Percentiles rank a stretch among this genome's conserved stretches.
phyloP scores from a whole-genome alignment of 2,888 invertebrate genomes.

The Ceramica pisi region DNA sequence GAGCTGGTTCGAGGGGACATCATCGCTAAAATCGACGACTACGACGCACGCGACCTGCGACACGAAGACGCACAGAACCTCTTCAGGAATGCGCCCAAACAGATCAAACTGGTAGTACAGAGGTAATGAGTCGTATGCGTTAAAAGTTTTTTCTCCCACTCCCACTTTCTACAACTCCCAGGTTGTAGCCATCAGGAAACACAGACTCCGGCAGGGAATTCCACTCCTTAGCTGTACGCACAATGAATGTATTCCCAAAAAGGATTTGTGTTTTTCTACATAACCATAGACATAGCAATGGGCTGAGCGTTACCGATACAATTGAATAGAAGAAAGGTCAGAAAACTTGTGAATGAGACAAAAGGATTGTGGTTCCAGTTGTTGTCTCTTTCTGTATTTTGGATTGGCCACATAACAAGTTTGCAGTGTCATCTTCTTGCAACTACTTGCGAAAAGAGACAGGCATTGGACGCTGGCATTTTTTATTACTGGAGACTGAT shows the following conservation, averaged over 20 bases:
- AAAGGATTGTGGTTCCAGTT: no score
- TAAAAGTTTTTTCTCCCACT: no score
- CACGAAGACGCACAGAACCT: constrained; percentile 98
- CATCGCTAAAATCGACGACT: constrained; percentile 97
- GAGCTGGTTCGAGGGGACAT: constrained; percentile 97
- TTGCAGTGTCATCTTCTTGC: not conserved
- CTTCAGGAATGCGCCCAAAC: constrained; percentile 95
- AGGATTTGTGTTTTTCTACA: no score
- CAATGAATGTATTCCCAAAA: no score
- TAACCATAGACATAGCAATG: not conserved
- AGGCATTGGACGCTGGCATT: no score
- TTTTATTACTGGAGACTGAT: no score
- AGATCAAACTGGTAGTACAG: constrained; percentile 95
- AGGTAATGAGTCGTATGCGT: constrained; percentile 89
- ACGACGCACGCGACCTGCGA: constrained; percentile 96
- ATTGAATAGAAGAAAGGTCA: not conserved
- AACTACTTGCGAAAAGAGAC: not conserved
- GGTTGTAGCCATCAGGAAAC: no score
- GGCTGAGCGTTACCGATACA: not conserved
- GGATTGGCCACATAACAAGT: not conserved
- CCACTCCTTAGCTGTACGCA: no score
- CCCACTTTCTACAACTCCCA: no score
- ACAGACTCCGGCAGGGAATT: no score
- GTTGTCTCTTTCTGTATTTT: not conserved
- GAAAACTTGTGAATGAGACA: not conserved